Base-by-base conservation (phyloP, 2,113 vertebrate genomes). In the Cichladusa arquata region DNA sequence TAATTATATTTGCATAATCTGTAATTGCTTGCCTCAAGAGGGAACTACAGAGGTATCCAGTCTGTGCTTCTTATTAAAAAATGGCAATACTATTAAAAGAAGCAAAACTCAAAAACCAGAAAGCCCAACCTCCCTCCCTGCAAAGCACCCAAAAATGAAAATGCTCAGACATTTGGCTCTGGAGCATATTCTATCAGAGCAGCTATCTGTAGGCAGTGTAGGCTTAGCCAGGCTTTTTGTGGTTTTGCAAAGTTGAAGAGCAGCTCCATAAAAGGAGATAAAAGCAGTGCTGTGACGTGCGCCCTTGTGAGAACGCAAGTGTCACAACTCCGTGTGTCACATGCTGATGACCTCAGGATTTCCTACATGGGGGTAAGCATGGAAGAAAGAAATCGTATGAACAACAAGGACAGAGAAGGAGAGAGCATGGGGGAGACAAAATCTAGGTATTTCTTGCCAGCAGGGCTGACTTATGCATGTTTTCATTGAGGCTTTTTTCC, bases 241-340 rank as follows among this genome's bases (percentile, higher is more conserved):
- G 53, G 65, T 78, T 76, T 91, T 64, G 54, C 70, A 2, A 60
- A 34, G 38, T 42, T 72, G 57, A 45, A 69, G 38, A 61, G 77
- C 19, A 69, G 13, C 42, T 91, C 70, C 67, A 20, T 92, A 86
- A 94, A 94, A 96, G 86, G 81, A 92, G 50, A 54, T 58, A 33
- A 54, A n/a, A 69, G 42, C 19, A 22, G 73, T 42, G 53, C 48
- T 25, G 33, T 56, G 82, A 47, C 11, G 60, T 56, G 58, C 47
- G 2, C 42, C 15, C 33, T 50, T 71, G 16, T 29, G 17, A 84
- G 45, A 91, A 14, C 34, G 9, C 15, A 50, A 72, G 73, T 51
- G 50, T 51, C 50, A 51, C 50, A 51, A 51, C 69, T 92, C 47
- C 36, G 19, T 54, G 60, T 69, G 66, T 91, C 78, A 88, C 26